These are phyloP conservation scores for Plagiodera versicolora DNA, from an alignment of 2,888 invertebrate species.

Conservation along the genomic window DNA sequence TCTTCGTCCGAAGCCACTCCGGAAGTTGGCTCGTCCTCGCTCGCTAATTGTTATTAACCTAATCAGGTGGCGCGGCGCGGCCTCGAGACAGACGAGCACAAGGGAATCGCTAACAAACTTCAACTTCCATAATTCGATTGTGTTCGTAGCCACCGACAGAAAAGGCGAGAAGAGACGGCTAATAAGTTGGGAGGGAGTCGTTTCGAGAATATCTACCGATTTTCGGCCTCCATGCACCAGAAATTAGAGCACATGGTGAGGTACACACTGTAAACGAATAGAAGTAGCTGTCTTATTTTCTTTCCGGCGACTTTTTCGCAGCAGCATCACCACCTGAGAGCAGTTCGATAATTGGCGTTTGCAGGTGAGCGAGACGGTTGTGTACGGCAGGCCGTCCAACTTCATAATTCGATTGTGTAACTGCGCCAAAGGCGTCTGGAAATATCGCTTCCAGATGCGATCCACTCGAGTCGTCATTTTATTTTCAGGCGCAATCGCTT, in stretches of 20 bases:
- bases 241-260: too few species aligned
- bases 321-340: neutral
- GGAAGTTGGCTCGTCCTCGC: neutral
- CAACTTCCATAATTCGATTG: constrained; percentile 1
- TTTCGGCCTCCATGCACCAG: too few species aligned
- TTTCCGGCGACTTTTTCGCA: too few species aligned
- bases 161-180: neutral
- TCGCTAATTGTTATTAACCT: neutral
- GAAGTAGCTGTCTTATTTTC: too few species aligned
- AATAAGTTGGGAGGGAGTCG: neutral
- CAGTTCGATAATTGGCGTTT: neutral
- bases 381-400: neutral
- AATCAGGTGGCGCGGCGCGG: neutral
- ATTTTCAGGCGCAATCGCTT: too few species aligned
- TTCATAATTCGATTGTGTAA: neutral
- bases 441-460: neutral
- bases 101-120: neutral
- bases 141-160: neutral
- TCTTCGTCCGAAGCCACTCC: neutral
- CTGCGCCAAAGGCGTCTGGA: neutral
- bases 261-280: too few species aligned
- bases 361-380: neutral
- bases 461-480: too few species aligned
- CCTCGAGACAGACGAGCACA: too few species aligned
- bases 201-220: neutral